Conservation (phyloP, 2,888 invertebrate species). For the Ophion obscuratus region DNA sequence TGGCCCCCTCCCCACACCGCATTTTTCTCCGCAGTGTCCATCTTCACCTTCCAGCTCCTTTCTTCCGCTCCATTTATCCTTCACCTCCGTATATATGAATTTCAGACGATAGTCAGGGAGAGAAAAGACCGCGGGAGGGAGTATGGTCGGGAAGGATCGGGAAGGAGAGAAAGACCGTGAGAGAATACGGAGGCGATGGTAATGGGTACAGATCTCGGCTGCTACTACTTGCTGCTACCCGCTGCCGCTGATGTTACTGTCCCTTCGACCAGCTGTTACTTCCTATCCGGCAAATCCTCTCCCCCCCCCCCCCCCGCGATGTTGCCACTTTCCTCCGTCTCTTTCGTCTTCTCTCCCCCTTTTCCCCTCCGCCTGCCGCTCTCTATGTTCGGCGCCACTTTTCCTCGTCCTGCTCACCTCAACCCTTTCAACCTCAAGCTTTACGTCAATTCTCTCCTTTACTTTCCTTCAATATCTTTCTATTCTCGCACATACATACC, state of each 20-base stretch:
- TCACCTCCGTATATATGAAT: slow-evolving; percentile 48
- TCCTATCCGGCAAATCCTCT: slow-evolving; percentile 73
- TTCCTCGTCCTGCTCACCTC: slow-evolving; percentile 3
- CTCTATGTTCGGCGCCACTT: background rate
- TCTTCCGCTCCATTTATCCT: slow-evolving; percentile 31
- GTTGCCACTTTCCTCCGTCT: slow-evolving; percentile 30
- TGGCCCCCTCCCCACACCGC: background rate
- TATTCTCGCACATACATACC: background rate
- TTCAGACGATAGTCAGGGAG: slow-evolving; percentile 24
- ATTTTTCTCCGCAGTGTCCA: background rate
- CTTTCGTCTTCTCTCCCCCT: slow-evolving; percentile 2
- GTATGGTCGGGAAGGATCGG: background rate
- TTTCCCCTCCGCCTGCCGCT: slow-evolving; percentile 1
- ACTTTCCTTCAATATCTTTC: slow-evolving; percentile 35
- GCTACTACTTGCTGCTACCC: slow-evolving; percentile 63
- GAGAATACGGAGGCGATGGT: slow-evolving; percentile 71
- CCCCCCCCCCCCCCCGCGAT: slow-evolving; percentile 52
- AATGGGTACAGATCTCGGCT: slow-evolving; percentile 73
- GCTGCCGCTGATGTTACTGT: slow-evolving; percentile 73
- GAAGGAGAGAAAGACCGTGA: slow-evolving; percentile 15
- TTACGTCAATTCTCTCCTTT: slow-evolving; percentile 15
- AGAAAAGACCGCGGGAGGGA: slow-evolving; percentile 11
- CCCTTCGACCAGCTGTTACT: slow-evolving; percentile 78
- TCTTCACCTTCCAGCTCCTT: background rate
- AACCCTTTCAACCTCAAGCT: slow-evolving; percentile 32